Evolutionary conservation across 1,140 invertebrate species (phyloP), one percentile per base, ranked within the genome.

Genomic region (Cyclargus thomasi): DNA sequence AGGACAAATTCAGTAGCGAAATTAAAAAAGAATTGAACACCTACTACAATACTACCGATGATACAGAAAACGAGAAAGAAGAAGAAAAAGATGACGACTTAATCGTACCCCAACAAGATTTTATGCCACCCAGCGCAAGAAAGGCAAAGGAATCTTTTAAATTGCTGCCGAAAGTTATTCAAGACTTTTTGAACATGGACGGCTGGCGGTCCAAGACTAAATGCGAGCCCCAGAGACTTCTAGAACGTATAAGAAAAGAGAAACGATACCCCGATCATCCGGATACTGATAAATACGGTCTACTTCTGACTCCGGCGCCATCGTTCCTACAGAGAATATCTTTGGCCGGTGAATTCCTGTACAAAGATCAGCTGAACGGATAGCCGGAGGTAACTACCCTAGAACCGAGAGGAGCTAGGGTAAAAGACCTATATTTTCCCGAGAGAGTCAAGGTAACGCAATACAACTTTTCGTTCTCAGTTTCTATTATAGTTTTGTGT

Each of bases 271-370:
- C 93, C 20, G 80, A 85, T 22, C 90, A 91, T 72, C 85, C 86
- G 0, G 83, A 90, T 36, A 83, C 86, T 18, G 91, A 93, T 75
- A 91, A 92, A 74, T 94, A 93, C 80, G 87, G 93, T n/a, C 74
- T 93, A 6, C 76, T 96, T 23, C 91, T 92, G 23, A 95, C 95
- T 76, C 92, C 93, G 62, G 93, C 94, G 21, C 94, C 94, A 67
- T 92, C 94, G 57, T 96, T 95, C 80, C 84, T 95, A 59, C 93
- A 94, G 86, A 91, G 94, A 70, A 92, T 95, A 85, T 95, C 94
- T n/a, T 86, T 95, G 62, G 92, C 93, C 55, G 95, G 95, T 16
- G 94, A 96, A 91, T 91, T 93, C 70, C 63, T 88, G 63, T 84
- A 81, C 29, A 88, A 86, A 67, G 83, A 87, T 23, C 83, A 87